Evolutionary conservation across 2,888 invertebrate species (phyloP).

Genomic region (Caenorhabditis sp.): DNA sequence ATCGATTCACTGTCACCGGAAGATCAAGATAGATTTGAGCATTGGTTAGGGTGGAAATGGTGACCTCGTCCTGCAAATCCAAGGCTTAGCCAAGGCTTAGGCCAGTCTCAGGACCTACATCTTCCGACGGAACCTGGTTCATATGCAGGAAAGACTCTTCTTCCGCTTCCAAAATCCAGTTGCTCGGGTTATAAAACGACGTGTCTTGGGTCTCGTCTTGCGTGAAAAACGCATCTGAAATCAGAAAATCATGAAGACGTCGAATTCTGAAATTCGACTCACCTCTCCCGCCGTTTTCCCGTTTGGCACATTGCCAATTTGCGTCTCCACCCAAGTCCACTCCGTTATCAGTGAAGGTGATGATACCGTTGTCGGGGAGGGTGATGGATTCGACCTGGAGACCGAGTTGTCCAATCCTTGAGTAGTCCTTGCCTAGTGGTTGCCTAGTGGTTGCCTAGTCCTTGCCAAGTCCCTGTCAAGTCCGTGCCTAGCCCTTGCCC

Average conservation of each 20-base stretch:
- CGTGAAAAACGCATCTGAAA: constrained; percentile 62
- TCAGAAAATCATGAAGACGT: too few relatives aligned
- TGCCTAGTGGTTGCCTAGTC: too few relatives aligned
- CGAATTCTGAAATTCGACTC: too few relatives aligned
- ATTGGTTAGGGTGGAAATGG: constrained; percentile 22
- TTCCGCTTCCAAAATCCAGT: constrained; percentile 51
- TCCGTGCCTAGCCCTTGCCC: too few relatives aligned
- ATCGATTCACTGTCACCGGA: constrained; percentile 38
- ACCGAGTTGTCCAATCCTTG: background rate
- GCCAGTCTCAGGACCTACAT: constrained; percentile 49
- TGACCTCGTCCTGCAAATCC: constrained; percentile 47
- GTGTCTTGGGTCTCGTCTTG: constrained; percentile 25
- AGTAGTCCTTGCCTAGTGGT: too few relatives aligned
- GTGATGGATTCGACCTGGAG: constrained; percentile 52
- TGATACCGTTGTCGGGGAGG: constrained; percentile 57
- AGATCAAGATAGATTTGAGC: constrained; percentile 48
- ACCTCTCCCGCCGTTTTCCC: constrained; percentile 20
- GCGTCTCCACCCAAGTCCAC: constrained; percentile 43
- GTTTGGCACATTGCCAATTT: constrained; percentile 52
- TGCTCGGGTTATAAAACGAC: constrained; percentile 56
- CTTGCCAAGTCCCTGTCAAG: too few relatives aligned
- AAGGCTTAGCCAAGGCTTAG: background rate
- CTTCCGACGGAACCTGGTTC: constrained; percentile 58
- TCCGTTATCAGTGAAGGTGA: constrained; percentile 56
- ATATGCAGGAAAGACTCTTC: constrained; percentile 53